Percentiles rank a stretch among this genome's conserved stretches.
These are phyloP conservation scores for Datnioides undecimradiatus DNA, from an alignment of 2,113 vertebrate species.

Conservation along the genomic window DNA sequence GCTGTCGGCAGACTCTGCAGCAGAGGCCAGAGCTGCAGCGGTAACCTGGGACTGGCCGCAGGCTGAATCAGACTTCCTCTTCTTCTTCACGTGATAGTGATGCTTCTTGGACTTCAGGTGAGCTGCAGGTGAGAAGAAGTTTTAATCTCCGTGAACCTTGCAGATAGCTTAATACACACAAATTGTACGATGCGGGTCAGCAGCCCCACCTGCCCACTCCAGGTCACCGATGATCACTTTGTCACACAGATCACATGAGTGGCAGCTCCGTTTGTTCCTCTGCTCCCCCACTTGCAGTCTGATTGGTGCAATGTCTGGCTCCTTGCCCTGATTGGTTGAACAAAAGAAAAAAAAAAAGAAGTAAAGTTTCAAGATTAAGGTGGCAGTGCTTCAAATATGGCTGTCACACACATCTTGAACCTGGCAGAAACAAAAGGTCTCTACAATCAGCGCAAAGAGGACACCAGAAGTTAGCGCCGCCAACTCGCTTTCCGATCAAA, in stretches of 20 bases:
- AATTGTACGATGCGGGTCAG: rapidly evolving
- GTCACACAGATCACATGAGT: constrained; percentile 88
- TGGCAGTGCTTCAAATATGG: too few relatives aligned
- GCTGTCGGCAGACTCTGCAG: constrained; percentile 21
- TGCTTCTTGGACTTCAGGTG: constrained; percentile 95
- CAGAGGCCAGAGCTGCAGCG: neutral
- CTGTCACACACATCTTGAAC: too few relatives aligned
- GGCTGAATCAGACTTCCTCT: constrained; percentile 77
- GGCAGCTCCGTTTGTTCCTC: constrained; percentile 87
- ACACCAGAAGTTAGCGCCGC: too few relatives aligned
- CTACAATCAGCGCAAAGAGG: too few relatives aligned
- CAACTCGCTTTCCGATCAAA: too few relatives aligned
- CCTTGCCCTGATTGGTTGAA: constrained; percentile 80
- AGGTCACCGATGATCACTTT: constrained; percentile 94
- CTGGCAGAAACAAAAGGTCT: too few relatives aligned
- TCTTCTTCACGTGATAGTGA: constrained; percentile 89
- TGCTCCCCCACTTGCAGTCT: constrained; percentile 68
- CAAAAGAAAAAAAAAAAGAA: too few relatives aligned
- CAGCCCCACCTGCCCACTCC: constrained; percentile 92
- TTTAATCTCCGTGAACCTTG: neutral
- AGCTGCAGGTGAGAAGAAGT: constrained; percentile 77
- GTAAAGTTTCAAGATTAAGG: too few relatives aligned
- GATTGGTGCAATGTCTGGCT: constrained; percentile 85
- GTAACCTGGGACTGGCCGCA: constrained; percentile 18
- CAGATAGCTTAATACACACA: too few relatives aligned